phyloP scores from a whole-genome alignment of 1,140 invertebrate species.

The Protaetia brevitarsis region DNA sequence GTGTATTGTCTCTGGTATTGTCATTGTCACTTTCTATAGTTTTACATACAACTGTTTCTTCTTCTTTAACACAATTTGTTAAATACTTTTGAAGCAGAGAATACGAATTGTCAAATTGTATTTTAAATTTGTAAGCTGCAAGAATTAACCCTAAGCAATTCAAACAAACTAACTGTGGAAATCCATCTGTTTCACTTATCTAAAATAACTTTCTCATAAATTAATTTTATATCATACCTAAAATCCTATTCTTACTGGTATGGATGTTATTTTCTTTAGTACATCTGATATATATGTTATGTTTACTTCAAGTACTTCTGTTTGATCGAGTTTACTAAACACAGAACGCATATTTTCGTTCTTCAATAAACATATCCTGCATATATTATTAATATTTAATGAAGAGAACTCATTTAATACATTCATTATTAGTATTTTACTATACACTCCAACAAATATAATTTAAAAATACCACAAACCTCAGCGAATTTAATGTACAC shows the following conservation, averaged over 20 bases:
- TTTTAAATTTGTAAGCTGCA: conserved; percentile 25
- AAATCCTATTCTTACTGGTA: conserved; percentile 24
- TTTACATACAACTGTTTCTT: neutral
- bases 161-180: conserved; percentile 15
- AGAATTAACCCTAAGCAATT: conserved; percentile 17
- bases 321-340: conserved; percentile 23
- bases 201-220: conserved; percentile 19
- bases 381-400: conserved; percentile 26
- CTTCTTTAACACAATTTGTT: conserved; percentile 7
- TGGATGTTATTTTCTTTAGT: conserved; percentile 19
- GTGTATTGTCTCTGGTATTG: too few species aligned
- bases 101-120: conserved; percentile 24
- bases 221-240: too few species aligned
- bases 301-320: conserved; percentile 5
- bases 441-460: neutral
- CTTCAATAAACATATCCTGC: conserved; percentile 24
- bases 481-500: too few species aligned
- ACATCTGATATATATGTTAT: conserved; percentile 18
- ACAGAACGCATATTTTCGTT: conserved; percentile 16
- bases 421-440: neutral
- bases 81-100: conserved; percentile 20
- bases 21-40: neutral
- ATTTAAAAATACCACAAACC: neutral
- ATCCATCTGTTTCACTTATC: conserved; percentile 12
- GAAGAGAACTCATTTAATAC: neutral